These are phyloP conservation scores for Oreonectes daqikongensis DNA, from an alignment of 2,797 vertebrate species.

Conservation along the genomic window DNA sequence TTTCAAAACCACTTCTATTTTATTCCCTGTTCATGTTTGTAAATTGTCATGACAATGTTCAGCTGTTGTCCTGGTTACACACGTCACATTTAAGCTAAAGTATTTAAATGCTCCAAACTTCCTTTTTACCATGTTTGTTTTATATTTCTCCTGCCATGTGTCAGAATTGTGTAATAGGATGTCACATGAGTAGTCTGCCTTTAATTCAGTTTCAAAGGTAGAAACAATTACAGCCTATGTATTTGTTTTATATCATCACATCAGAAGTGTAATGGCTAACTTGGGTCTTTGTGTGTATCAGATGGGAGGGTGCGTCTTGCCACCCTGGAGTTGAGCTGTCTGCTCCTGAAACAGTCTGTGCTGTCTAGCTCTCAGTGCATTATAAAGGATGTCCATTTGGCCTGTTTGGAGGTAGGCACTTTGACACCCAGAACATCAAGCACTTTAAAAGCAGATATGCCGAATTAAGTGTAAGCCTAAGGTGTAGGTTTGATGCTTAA, in stretches of 20 bases:
- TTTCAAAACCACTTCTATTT: not conserved
- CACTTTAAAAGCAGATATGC: not conserved
- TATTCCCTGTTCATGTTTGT: not conserved
- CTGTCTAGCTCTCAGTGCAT: constrained; percentile 82
- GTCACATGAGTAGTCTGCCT: no score
- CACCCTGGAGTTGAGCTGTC: constrained; percentile 91
- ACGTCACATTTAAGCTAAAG: not conserved
- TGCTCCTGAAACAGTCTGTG: constrained; percentile 92
- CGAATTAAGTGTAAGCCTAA: not conserved
- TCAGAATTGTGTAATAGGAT: not conserved
- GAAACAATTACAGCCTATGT: not conserved
- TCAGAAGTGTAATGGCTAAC: not conserved
- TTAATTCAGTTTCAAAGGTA: not conserved
- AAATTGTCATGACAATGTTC: not conserved
- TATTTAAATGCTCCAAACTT: not conserved
- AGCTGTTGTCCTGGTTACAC: not conserved
- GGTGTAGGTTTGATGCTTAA: no score
- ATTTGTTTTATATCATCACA: not conserved
- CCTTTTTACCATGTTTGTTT: not conserved
- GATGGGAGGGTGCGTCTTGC: constrained; percentile 93
- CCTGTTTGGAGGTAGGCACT: constrained; percentile 88
- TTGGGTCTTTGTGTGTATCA: constrained; percentile 57
- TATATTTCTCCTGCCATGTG: not conserved
- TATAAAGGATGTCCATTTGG: constrained; percentile 94
- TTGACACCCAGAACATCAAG: constrained; percentile 57